phyloP scores from a whole-genome alignment of 2,888 invertebrate genomes.

The Eristalis tenax region DNA sequence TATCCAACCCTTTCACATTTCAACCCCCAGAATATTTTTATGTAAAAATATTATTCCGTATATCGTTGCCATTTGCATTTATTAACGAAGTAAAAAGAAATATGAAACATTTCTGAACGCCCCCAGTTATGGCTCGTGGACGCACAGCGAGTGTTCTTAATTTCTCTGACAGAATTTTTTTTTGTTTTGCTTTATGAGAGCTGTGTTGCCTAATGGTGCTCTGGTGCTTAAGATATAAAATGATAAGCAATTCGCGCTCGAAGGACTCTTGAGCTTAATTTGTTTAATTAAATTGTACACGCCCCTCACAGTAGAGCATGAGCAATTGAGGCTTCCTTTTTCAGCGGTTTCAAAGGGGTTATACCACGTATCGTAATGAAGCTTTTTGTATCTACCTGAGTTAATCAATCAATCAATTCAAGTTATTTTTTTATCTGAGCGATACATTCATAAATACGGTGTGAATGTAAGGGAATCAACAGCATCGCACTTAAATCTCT shows the following conservation, averaged over 20 bases:
- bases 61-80: slow-evolving; percentile 47
- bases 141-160: slow-evolving; percentile 63
- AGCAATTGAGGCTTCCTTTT: slow-evolving; percentile 34
- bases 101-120: slow-evolving; percentile 9
- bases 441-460: not conserved
- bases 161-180: slow-evolving; percentile 52
- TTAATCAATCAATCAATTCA: slow-evolving; percentile 47
- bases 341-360: not conserved
- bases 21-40: slow-evolving; percentile 3
- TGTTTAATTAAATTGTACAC: slow-evolving; percentile 64
- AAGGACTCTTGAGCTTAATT: slow-evolving; percentile 60
- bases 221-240: slow-evolving; percentile 58
- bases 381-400: not conserved
- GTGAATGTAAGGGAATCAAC: not conserved
- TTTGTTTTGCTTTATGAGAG: slow-evolving; percentile 47
- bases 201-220: slow-evolving; percentile 51
- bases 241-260: slow-evolving; percentile 67
- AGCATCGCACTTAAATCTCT: slow-evolving; percentile 28
- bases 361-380: not conserved
- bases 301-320: slow-evolving; percentile 5
- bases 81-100: slow-evolving; percentile 11
- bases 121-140: slow-evolving; percentile 60
- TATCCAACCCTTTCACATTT: slow-evolving; percentile 55
- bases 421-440: not conserved
- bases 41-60: slow-evolving; percentile 16